Evolutionary conservation across 2,888 invertebrate genomes (phyloP), one percentile per base, ranked within the genome.

Genomic region (Crocallis elinguaria): DNA sequence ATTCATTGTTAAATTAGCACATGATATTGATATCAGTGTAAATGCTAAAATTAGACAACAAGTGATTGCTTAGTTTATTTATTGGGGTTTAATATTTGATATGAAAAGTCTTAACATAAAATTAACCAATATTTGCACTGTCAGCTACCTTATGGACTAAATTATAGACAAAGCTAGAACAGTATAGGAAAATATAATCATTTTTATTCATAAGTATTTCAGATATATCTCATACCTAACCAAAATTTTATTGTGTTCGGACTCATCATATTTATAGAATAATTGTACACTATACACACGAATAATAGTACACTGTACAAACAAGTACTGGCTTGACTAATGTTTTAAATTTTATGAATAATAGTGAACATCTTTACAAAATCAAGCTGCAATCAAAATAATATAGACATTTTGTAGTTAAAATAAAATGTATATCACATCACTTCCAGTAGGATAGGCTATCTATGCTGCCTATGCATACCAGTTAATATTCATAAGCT

Each of bases 391-490:
- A 12, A 36, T 36, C 7, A 16, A 41, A 11, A 21, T 9, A 16
- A 33, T 32, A 17, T 41, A 35, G 19, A 39, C 32, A 55, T 37
- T 23, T 42, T 7, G n/a, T 43, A 45, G 11, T 30, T 54, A 57
- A 29, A 54, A 61, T 60, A 56, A 57, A 60, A 46, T 41, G 14
- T 48, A 46, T 51, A 49, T 49, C 52, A 50, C 49, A 60, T 44
- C 35, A 39, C 38, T 53, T 29, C 37, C 35, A 43, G 49, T 30
- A 49, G 30, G 13, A 33, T 36, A 23, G 14, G 21, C 6, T 16
- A 13, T 12, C 16, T 35, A 32, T n/a, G n/a, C n/a, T n/a, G n/a
- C n/a, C n/a, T n/a, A n/a, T n/a, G 12, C 17, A 33, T 35, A n/a
- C 36, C 13, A 23, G 9, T 27, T 29, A 36, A 41, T 36, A 49